These are phyloP conservation scores for Busseola fusca DNA, from an alignment of 2,888 invertebrate genomes.

Conservation along the genomic window DNA sequence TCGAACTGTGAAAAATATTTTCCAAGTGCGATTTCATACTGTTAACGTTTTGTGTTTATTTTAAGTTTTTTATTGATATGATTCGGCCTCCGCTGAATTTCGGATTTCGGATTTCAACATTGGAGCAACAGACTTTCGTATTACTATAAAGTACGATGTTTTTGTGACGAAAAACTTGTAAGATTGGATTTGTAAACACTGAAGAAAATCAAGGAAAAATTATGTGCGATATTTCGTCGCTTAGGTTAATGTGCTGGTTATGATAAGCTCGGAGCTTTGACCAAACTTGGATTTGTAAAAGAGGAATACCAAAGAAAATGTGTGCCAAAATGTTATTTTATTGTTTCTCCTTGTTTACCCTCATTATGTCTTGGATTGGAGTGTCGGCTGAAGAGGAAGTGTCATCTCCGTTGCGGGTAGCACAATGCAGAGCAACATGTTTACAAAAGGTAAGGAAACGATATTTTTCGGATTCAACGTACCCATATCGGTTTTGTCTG, in stretches of 20 bases:
- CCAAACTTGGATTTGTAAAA: slow-evolving; percentile 72
- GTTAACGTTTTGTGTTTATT: slow-evolving; percentile 75
- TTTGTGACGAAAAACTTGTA: slow-evolving; percentile 72
- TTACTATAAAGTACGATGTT: slow-evolving; percentile 68
- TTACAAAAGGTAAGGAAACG: slow-evolving; percentile 90
- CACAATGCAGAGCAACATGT: slow-evolving; percentile 92
- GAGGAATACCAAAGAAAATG: slow-evolving; percentile 88
- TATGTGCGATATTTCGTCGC: slow-evolving; percentile 75
- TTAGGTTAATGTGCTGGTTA: slow-evolving; percentile 81
- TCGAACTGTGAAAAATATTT: slow-evolving; percentile 84
- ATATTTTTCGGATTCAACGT: slow-evolving; percentile 29
- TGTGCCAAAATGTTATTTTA: slow-evolving; percentile 89
- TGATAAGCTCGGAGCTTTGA: slow-evolving; percentile 81
- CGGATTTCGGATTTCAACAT: slow-evolving; percentile 64
- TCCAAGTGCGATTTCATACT: slow-evolving; percentile 77
- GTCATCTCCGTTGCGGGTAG: slow-evolving; percentile 92
- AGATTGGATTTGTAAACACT: slow-evolving; percentile 66
- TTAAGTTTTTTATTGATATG: slow-evolving; percentile 69
- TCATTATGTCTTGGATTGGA: slow-evolving; percentile 85
- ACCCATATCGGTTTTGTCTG: slow-evolving; percentile 17
- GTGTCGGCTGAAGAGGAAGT: slow-evolving; percentile 90
- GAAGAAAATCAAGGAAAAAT: slow-evolving; percentile 69
- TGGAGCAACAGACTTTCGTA: slow-evolving; percentile 63
- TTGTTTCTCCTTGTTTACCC: slow-evolving; percentile 85
- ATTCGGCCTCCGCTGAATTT: slow-evolving; percentile 52